A percentile compares a stretch with the other conserved stretches of the same genome.
Evolutionary conservation across 1,140 invertebrate species (phyloP).

Genomic region (Drosophila cardini): DNA sequence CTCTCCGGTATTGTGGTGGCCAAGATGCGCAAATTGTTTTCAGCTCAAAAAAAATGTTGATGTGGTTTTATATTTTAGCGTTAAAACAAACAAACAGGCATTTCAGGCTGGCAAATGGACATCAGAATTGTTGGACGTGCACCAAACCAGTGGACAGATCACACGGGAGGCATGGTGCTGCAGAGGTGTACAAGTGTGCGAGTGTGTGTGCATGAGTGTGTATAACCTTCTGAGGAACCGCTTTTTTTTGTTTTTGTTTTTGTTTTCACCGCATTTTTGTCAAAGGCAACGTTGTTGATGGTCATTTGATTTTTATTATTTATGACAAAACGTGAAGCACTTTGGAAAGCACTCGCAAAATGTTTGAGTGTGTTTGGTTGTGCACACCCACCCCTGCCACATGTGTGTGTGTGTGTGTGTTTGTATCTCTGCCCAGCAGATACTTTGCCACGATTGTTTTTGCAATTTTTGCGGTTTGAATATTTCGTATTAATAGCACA

Average conservation of each 20-base stretch:
- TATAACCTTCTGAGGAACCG: constrained; percentile 67
- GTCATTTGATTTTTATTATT: constrained; percentile 81
- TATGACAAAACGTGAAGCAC: constrained; percentile 79
- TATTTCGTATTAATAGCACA: constrained; percentile 70
- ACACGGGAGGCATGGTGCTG: constrained; percentile 12
- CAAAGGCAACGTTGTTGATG: constrained; percentile 66
- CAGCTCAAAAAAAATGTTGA: constrained; percentile 66
- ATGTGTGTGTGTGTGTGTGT: constrained; percentile 9
- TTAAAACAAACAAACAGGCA: constrained; percentile 79
- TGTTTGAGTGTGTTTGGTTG: constrained; percentile 8
- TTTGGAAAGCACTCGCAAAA: constrained; percentile 42
- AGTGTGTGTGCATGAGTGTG: constrained; percentile 21
- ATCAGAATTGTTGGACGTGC: constrained; percentile 61
- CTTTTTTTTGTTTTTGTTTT: constrained; percentile 19
- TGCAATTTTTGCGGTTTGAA: constrained; percentile 51
- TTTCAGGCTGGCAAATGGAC: constrained; percentile 77
- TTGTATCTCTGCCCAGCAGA: constrained; percentile 35
- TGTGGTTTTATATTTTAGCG: constrained; percentile 80
- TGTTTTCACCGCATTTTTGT: constrained; percentile 60
- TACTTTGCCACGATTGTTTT: constrained; percentile 67
- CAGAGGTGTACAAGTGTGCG: constrained; percentile 2
- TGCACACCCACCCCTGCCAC: constrained; percentile 42
- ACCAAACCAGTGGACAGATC: constrained; percentile 54
- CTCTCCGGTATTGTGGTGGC: constrained; percentile 5
- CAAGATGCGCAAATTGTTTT: constrained; percentile 48